These are phyloP conservation scores for Gallinago nigripennis DNA, from an alignment of 2,797 vertebrate genomes.

Conservation along the genomic window DNA sequence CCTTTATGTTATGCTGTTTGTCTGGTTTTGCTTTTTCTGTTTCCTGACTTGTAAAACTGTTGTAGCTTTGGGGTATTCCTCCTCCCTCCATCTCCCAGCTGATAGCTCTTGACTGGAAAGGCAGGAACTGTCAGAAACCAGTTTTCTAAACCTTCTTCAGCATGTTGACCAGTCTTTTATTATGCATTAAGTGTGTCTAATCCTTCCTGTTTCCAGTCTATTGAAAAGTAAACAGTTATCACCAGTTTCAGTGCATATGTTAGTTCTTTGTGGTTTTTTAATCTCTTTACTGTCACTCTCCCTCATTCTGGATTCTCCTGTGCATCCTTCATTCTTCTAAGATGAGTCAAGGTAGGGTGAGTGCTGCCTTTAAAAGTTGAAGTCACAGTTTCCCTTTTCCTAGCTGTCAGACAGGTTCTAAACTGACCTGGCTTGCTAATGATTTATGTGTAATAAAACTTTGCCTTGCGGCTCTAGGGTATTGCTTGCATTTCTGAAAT, in stretches of 20 bases:
- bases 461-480: neutral
- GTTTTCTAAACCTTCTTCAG: neutral
- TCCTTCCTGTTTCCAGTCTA: neutral
- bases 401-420: neutral
- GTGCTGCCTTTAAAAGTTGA: fast-evolving
- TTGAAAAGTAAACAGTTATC: neutral
- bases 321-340: neutral
- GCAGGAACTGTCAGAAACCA: neutral
- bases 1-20: neutral
- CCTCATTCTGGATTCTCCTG: neutral
- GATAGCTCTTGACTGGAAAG: neutral
- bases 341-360: neutral
- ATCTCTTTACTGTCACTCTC: neutral
- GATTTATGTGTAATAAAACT: neutral
- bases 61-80: neutral
- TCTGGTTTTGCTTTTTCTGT: neutral
- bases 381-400: neutral
- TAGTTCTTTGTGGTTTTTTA: neutral
- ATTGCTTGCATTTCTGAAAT: neutral
- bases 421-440: neutral
- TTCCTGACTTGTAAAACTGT: neutral
- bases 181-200: neutral
- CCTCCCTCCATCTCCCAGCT: neutral
- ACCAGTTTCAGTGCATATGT: neutral
- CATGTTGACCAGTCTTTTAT: neutral